These are phyloP conservation scores for Micrasema longulum DNA, from an alignment of 1,140 invertebrate genomes.

Conservation along the genomic window DNA sequence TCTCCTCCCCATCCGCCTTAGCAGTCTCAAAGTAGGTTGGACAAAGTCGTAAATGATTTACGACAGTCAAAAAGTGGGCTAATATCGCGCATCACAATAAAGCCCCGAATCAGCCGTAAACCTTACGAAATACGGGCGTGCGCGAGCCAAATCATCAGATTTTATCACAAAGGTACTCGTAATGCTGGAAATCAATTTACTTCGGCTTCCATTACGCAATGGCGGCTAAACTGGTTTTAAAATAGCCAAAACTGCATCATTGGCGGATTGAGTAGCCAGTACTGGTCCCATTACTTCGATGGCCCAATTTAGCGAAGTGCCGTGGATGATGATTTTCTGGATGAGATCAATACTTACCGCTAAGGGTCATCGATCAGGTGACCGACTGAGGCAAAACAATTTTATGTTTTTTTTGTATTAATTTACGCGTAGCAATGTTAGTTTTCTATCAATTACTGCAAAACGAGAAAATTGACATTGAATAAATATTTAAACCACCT, in stretches of 20 bases:
- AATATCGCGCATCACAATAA: slow-evolving; percentile 32
- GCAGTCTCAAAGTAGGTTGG: background rate
- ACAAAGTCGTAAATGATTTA: slow-evolving; percentile 31
- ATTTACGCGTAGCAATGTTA: no score
- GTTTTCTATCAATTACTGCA: no score
- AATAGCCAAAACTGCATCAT: slow-evolving; percentile 10
- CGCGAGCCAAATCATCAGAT: slow-evolving; percentile 31
- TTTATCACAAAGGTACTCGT: slow-evolving; percentile 23
- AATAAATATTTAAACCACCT: no score
- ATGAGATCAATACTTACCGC: no score
- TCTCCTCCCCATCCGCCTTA: background rate
- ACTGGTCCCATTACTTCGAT: background rate
- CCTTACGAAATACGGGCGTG: slow-evolving; percentile 7
- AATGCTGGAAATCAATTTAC: slow-evolving; percentile 31
- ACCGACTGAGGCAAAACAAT: no score
- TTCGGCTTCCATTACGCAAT: slow-evolving; percentile 23
- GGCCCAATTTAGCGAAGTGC: no score
- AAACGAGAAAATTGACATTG: no score
- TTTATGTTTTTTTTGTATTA: no score
- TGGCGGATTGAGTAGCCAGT: slow-evolving; percentile 3
- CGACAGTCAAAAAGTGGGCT: slow-evolving; percentile 28
- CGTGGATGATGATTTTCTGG: no score
- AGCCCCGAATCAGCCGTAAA: slow-evolving; percentile 10
- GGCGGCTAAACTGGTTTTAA: slow-evolving; percentile 14
- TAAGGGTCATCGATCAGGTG: no score